These are phyloP conservation scores for Progne subis DNA, from an alignment of 2,113 vertebrate genomes.

Conservation along the genomic window DNA sequence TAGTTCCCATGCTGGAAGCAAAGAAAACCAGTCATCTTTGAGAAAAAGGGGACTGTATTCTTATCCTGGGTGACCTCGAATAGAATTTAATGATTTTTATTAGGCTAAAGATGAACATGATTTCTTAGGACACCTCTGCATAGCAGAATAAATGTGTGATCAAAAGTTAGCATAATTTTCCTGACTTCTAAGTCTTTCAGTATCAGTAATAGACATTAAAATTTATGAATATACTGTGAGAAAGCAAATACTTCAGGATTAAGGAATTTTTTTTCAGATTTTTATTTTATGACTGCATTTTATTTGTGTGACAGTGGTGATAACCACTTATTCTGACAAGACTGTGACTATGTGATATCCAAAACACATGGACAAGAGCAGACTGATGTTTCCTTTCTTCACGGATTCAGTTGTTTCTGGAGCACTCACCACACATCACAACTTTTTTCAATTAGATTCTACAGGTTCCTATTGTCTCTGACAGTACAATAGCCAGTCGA, in stretches of 20 bases:
- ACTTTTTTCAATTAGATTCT: neutral
- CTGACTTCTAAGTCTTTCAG: neutral
- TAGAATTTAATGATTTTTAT: neutral
- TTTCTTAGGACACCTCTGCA: neutral
- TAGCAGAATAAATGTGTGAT: neutral
- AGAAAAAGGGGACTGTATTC: neutral
- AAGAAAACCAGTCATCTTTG: neutral
- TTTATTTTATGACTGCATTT: neutral
- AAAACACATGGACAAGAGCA: rapidly evolving
- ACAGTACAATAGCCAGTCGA: neutral
- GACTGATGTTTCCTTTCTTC: neutral
- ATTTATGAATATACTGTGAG: neutral
- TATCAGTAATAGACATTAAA: neutral
- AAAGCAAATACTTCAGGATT: neutral
- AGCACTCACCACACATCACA: neutral
- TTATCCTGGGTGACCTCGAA: neutral
- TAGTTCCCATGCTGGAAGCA: neutral
- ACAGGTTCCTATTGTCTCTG: neutral
- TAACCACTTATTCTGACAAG: neutral
- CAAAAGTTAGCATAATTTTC: neutral
- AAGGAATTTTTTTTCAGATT: neutral
- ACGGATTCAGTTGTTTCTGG: neutral
- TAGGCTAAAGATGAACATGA: neutral
- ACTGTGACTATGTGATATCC: too few relatives aligned
- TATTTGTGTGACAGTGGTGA: neutral